These are phyloP conservation scores for Poeciliopsis infans DNA, from an alignment of 2,797 vertebrate species.

Conservation along the genomic window DNA sequence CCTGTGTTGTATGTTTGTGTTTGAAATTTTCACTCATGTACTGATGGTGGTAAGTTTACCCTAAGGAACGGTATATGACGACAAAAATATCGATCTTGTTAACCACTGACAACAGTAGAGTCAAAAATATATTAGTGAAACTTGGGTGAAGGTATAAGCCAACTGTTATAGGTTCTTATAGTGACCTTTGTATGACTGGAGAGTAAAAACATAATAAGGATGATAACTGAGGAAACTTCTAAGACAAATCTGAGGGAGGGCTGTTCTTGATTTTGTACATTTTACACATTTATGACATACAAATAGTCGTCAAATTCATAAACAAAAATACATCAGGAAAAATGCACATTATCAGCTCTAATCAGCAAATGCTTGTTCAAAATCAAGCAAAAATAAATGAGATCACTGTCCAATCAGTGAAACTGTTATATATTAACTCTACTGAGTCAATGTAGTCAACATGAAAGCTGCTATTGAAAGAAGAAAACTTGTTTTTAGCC, in stretches of 20 bases:
- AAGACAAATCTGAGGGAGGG: background rate
- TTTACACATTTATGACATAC: background rate
- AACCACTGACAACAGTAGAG: background rate
- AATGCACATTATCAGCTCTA: background rate
- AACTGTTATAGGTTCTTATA: background rate
- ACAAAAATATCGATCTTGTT: background rate
- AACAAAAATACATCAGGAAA: background rate
- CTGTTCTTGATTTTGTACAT: background rate
- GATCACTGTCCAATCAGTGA: background rate
- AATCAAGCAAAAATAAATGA: background rate
- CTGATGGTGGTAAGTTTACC: constrained; percentile 1
- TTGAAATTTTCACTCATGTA: background rate
- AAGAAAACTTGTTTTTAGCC: background rate
- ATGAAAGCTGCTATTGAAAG: background rate
- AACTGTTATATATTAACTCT: background rate
- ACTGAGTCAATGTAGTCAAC: background rate
- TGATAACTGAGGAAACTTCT: background rate
- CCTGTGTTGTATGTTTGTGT: constrained; percentile 1
- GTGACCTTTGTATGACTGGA: background rate
- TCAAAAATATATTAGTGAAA: background rate
- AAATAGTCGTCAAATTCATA: background rate
- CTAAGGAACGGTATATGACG: background rate
- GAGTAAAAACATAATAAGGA: background rate
- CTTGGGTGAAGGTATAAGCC: background rate
- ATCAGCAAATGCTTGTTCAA: background rate